Conservation (phyloP, 1,140 invertebrate genomes). For the Drosophila ambigua region DNA sequence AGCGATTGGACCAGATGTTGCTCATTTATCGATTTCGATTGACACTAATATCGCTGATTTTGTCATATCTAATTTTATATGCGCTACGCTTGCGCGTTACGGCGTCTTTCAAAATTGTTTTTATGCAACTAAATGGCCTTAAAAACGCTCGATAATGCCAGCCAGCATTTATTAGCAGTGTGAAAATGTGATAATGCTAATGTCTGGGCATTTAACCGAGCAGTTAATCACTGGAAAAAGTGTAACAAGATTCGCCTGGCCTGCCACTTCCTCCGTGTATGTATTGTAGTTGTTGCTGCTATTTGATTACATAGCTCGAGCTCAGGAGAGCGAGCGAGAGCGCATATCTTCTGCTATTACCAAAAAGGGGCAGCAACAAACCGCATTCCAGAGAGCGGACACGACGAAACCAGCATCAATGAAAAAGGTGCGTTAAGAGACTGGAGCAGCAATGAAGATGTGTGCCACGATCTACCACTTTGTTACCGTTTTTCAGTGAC, state of each 20-base stretch:
- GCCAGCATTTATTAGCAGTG: conserved; percentile 12
- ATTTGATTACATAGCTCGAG: conserved; percentile 48
- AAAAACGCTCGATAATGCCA: not conserved
- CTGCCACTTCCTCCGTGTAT: conserved; percentile 50
- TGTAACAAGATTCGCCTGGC: conserved; percentile 49
- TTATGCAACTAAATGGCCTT: not conserved
- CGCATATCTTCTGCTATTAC: conserved; percentile 42
- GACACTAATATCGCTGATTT: too few relatives aligned
- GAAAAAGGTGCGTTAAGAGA: conserved; percentile 64
- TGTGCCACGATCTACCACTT: conserved; percentile 25
- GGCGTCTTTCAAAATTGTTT: conserved; percentile 19
- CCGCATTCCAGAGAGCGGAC: conserved; percentile 63
- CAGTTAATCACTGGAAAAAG: conserved; percentile 9
- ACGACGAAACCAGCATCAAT: conserved; percentile 52
- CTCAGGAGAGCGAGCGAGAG: conserved; percentile 45
- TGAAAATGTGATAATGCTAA: not conserved
- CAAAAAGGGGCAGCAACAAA: conserved; percentile 63
- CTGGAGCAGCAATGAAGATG: conserved; percentile 10
- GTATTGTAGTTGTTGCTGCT: conserved; percentile 21
- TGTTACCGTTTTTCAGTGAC: conserved; percentile 43
- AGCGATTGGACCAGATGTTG: too few relatives aligned
- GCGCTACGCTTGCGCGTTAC: conserved; percentile 39
- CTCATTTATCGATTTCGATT: too few relatives aligned
- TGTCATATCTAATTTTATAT: too few relatives aligned
- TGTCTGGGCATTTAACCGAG: not conserved